phyloP scores from a whole-genome alignment of 2,888 invertebrate genomes.

The Strigamia maritima region DNA sequence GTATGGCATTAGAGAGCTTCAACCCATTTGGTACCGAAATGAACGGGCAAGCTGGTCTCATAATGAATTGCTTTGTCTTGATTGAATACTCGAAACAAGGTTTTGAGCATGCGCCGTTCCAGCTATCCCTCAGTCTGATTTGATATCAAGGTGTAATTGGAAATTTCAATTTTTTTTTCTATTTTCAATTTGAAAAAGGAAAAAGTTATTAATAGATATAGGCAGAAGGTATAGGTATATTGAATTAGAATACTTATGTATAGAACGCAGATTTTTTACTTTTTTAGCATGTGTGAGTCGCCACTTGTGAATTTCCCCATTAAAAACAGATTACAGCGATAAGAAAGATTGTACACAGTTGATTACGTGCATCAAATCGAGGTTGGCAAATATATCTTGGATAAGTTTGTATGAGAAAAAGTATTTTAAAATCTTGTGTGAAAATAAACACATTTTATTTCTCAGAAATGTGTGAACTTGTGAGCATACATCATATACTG shows the following conservation, averaged over 20 bases:
- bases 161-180: neutral
- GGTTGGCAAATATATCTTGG: constrained; percentile 18
- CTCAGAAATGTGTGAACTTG: neutral
- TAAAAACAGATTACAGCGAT: constrained; percentile 37
- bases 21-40: constrained; percentile 5
- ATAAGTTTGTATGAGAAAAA: constrained; percentile 8
- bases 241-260: neutral
- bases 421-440: constrained; percentile 13
- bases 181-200: too few species aligned
- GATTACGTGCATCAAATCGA: constrained; percentile 23
- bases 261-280: neutral
- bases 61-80: constrained; percentile 9
- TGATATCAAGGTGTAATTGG: neutral
- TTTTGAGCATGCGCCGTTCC: neutral
- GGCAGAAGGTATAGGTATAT: neutral
- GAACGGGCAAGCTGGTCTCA: constrained; percentile 10
- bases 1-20: neutral
- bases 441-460: neutral
- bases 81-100: constrained; percentile 15
- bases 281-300: constrained; percentile 2
- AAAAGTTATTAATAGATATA: neutral
- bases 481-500: neutral
- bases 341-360: constrained; percentile 31
- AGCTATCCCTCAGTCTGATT: neutral
- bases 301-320: constrained; percentile 37